These are phyloP conservation scores for Psix sp. DNA, from an alignment of 1,140 invertebrate species.

Conservation along the genomic window DNA sequence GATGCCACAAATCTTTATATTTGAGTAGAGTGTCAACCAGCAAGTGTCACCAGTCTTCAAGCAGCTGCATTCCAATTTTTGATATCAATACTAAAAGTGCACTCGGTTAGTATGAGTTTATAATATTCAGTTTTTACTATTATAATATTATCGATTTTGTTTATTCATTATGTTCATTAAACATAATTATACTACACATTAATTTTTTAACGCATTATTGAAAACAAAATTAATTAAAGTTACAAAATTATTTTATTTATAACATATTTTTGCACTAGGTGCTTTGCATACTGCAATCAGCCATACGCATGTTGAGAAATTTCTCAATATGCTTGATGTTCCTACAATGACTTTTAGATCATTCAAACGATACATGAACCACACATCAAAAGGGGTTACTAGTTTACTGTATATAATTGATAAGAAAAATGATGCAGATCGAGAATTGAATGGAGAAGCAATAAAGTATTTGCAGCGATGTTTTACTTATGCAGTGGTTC, in stretches of 20 bases:
- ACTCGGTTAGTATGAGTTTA: constrained; percentile 1
- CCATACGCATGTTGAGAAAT: not conserved
- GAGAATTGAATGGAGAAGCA: constrained; percentile 17
- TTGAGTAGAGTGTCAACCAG: not conserved
- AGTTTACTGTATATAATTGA: not conserved
- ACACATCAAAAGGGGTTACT: constrained; percentile 13
- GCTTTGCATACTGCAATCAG: not conserved
- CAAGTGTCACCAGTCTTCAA: not conserved
- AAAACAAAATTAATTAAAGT: not conserved
- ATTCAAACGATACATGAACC: constrained; percentile 26
- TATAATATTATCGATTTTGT: not conserved
- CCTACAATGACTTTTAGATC: not conserved
- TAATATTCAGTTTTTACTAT: not conserved
- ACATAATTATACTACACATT: not conserved
- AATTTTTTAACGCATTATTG: not conserved
- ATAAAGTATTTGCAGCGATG: constrained; percentile 29
- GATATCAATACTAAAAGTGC: constrained; percentile 6
- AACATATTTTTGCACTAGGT: no score
- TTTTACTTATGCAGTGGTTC: constrained; percentile 24
- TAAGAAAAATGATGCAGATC: constrained; percentile 5
- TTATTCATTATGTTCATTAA: not conserved
- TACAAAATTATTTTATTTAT: no score
- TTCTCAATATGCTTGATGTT: not conserved
- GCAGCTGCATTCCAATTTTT: not conserved
- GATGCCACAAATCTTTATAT: constrained; percentile 5